These are phyloP conservation scores for Zenarchopterus dispar DNA, from an alignment of 2,797 vertebrate species.

Conservation along the genomic window DNA sequence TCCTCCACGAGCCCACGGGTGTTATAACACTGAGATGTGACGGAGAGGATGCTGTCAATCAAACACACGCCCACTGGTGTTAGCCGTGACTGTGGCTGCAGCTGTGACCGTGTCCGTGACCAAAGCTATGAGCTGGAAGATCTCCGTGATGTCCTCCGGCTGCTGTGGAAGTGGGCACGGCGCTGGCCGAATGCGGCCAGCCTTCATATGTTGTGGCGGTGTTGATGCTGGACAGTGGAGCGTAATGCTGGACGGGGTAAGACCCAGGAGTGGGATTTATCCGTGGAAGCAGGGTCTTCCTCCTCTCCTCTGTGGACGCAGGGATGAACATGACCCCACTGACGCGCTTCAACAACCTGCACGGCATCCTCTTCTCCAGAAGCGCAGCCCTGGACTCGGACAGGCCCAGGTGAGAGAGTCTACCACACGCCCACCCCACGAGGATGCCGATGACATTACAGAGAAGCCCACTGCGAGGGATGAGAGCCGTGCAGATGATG, in stretches of 20 bases:
- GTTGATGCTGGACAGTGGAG: conserved; percentile 43
- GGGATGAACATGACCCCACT: conserved; percentile 54
- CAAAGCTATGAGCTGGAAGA: not conserved
- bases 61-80: conserved; percentile 11
- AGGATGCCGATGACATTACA: conserved; percentile 69
- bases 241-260: conserved; percentile 77
- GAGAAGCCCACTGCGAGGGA: conserved; percentile 64
- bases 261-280: conserved; percentile 72
- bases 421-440: conserved; percentile 66
- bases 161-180: conserved; percentile 12
- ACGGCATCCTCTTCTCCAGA: conserved; percentile 69
- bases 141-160: conserved; percentile 34
- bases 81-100: conserved; percentile 47
- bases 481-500: conserved; percentile 50
- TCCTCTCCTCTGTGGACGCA: conserved; percentile 65
- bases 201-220: conserved; percentile 48
- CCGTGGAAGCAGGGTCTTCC: conserved; percentile 70
- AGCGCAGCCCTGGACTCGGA: conserved; percentile 63
- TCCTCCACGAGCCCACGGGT: not conserved
- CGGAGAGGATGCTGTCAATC: not conserved
- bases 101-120: conserved; percentile 27
- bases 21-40: too few species aligned
- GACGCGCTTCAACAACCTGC: conserved; percentile 60
- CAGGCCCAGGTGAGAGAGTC: conserved; percentile 59
- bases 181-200: conserved; percentile 43